Evolutionary conservation across 2,888 invertebrate genomes (phyloP), one percentile per base, ranked within the genome.

Genomic region (Stenichneumon culpator): DNA sequence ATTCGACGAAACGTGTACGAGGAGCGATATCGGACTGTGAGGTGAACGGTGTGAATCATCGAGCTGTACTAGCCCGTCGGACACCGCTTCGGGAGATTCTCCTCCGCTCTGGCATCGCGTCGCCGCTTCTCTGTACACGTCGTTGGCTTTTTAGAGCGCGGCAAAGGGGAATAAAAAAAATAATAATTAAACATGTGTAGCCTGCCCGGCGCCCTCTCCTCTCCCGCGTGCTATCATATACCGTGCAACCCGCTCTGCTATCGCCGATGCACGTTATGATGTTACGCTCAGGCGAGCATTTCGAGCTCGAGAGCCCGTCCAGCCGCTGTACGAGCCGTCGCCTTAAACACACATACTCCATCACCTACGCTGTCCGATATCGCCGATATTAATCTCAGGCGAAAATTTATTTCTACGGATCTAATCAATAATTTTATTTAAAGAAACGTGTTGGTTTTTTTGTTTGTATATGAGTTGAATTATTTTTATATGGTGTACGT

Each of bases 121-220:
- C 87, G 87, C 73, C 86, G 87, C 83, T 87, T 88, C 87, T 88
- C 74, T 87, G 47, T 87, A 89, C 91, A 90, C 90, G 89, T 89
- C 92, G 91, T 79, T 92, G 91, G 83, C 88, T 92, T 92, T 92
- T 92, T 92, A 91, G 92, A 92, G 36, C 36, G 87, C 92, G 87
- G 75, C 88, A 86, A 86, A 89, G 89, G 82, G 87, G 36, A 36
- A 36, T 36, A 36, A 88, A 87, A 88, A 87, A 86, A 86, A 88
- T 87, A 86, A 87, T 87, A 90, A 88, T 87, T 87, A 89, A 86
- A 73, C 85, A 78, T 82, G 78, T 84, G 77, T 79, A 68, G 57
- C 32, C 52, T 32, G 32, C 36, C 70, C 32, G 19, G n/a, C 32
- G 75, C 19, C 19, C 47, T 14, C 19, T 79, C 19, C 50, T 22